A percentile compares a stretch with the other conserved stretches of the same genome.
These are phyloP conservation scores for Arizona elegans DNA, from an alignment of 2,113 vertebrate species.

Conservation along the genomic window DNA sequence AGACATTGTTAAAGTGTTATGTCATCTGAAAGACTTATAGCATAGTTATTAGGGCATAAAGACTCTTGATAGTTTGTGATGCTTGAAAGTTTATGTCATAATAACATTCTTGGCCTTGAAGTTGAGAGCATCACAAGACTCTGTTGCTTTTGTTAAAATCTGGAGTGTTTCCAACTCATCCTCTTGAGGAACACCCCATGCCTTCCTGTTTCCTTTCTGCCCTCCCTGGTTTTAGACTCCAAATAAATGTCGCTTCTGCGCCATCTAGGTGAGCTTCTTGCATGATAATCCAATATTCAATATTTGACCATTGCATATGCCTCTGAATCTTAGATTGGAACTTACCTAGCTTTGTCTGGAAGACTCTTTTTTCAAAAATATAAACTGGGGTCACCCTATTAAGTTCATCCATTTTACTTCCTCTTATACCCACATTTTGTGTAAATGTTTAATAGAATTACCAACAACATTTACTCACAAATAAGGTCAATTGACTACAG, in stretches of 20 bases:
- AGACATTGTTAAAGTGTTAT: not conserved
- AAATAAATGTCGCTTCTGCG: not conserved
- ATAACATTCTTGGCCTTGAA: not conserved
- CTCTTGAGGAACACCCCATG: not conserved
- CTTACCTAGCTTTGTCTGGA: not conserved
- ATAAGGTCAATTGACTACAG: not conserved
- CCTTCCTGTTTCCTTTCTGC: not conserved
- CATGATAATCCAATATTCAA: not conserved
- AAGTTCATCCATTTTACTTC: not conserved
- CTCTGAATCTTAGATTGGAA: not conserved
- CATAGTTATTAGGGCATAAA: not conserved
- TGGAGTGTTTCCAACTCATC: not conserved
- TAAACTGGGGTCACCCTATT: not conserved
- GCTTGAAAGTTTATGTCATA: not conserved
- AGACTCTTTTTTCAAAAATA: not conserved
- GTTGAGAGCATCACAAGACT: not conserved
- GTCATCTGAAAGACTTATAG: not conserved
- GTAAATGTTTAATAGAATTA: not conserved
- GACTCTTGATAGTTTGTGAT: not conserved
- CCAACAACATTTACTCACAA: not conserved
- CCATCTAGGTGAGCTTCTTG: not conserved
- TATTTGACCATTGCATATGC: not conserved
- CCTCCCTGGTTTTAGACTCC: not conserved
- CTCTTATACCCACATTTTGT: not conserved
- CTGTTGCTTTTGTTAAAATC: not conserved